Evolutionary conservation across 2,888 invertebrate genomes (phyloP).

Genomic region (Euphydryas editha): DNA sequence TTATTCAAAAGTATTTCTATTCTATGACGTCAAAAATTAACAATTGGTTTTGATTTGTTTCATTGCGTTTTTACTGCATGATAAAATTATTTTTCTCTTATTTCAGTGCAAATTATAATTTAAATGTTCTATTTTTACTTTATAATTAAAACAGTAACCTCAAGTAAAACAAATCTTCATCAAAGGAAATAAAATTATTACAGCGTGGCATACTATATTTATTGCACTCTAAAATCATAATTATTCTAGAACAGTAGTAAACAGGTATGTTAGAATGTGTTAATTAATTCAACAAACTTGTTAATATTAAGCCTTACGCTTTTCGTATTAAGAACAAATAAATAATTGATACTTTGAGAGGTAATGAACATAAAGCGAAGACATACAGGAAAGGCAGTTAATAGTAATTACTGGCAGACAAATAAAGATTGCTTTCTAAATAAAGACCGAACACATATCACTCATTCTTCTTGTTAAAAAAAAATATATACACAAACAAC

Average conservation of each 20-base stretch:
- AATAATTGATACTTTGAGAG: neutral
- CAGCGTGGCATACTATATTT: constrained; percentile 47
- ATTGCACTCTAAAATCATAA: constrained; percentile 55
- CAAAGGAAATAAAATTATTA: constrained; percentile 38
- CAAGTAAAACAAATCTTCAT: constrained; percentile 27
- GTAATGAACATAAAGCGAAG: neutral
- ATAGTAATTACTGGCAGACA: constrained; percentile 5
- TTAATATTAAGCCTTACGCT: constrained; percentile 3
- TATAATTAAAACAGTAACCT: neutral
- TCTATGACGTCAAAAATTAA: neutral
- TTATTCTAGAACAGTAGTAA: constrained; percentile 46
- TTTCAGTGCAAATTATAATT: no score
- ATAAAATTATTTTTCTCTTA: no score
- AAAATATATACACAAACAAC: constrained; percentile 1
- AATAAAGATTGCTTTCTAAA: constrained; percentile 1
- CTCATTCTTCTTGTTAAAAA: constrained; percentile 10
- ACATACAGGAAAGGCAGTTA: neutral
- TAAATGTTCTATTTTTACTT: neutral
- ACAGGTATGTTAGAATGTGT: neutral
- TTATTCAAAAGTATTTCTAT: neutral
- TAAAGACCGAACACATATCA: constrained; percentile 8
- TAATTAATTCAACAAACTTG: neutral
- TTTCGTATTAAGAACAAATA: neutral
- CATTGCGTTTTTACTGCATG: neutral
- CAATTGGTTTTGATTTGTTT: neutral